These are phyloP conservation scores for Melozone crissalis DNA, from an alignment of 2,113 vertebrate species.

Conservation along the genomic window DNA sequence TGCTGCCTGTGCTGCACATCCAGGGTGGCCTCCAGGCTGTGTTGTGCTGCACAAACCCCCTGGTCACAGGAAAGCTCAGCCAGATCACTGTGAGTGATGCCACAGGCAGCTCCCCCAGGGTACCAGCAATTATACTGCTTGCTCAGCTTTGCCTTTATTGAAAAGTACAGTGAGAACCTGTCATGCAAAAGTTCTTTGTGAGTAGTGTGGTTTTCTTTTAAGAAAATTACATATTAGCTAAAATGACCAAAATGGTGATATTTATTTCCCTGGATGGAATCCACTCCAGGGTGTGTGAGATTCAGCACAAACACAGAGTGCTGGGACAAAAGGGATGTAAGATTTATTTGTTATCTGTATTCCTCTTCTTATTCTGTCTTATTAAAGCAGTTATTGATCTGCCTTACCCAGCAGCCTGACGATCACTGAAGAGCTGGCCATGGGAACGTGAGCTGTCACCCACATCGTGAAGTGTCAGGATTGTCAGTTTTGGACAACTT, in stretches of 20 bases:
- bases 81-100: not conserved
- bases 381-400: not conserved
- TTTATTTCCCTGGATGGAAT: not conserved
- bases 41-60: not conserved
- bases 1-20: not conserved
- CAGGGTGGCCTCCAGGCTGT: not conserved
- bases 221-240: not conserved
- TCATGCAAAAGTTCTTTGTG: not conserved
- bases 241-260: not conserved
- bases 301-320: not conserved
- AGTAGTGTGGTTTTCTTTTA: not conserved
- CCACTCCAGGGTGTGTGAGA: accelerated
- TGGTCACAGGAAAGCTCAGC: not conserved
- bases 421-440: not conserved
- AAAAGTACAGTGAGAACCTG: not conserved
- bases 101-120: not conserved
- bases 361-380: not conserved
- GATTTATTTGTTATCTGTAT: not conserved
- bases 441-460: not conserved
- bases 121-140: not conserved
- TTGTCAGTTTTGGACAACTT: not conserved
- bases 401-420: not conserved
- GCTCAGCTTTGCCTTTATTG: not conserved
- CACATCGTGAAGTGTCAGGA: accelerated
- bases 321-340: not conserved